Conservation (phyloP, 1,140 invertebrate species). For the Pseudomyrmex dendroicus region DNA sequence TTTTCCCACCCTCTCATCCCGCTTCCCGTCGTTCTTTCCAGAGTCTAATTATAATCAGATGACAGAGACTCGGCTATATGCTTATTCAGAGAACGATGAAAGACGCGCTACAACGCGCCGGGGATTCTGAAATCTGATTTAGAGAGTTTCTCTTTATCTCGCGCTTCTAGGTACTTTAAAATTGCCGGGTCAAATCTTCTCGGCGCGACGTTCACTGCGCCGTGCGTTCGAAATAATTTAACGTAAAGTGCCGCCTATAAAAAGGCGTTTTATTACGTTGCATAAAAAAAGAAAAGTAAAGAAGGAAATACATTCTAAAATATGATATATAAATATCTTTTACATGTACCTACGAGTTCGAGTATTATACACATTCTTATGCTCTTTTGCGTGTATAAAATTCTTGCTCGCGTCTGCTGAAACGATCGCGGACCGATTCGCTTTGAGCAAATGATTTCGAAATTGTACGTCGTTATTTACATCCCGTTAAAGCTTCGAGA, state of each 20-base stretch:
- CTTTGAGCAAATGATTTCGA: slow-evolving; percentile 24
- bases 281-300: background rate
- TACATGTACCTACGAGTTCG: background rate
- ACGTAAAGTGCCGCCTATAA: too few relatives aligned
- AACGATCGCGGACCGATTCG: slow-evolving; percentile 8
- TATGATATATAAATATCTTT: too few relatives aligned
- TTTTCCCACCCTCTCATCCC: too few relatives aligned
- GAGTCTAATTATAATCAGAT: slow-evolving; percentile 67
- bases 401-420: background rate
- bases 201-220: too few relatives aligned
- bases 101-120: background rate
- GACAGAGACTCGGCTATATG: slow-evolving; percentile 31
- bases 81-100: slow-evolving; percentile 29
- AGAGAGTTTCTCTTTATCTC: background rate
- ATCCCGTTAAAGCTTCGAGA: slow-evolving; percentile 30
- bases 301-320: background rate
- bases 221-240: too few relatives aligned
- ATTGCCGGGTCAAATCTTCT: background rate
- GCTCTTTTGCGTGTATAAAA: background rate
- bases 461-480: slow-evolving; percentile 46
- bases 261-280: too few relatives aligned
- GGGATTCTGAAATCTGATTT: background rate
- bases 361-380: background rate
- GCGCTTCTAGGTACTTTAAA: background rate
- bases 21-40: slow-evolving; percentile 31